These are phyloP conservation scores for Podarcis muralis DNA, from an alignment of 2,113 vertebrate genomes.

Conservation along the genomic window DNA sequence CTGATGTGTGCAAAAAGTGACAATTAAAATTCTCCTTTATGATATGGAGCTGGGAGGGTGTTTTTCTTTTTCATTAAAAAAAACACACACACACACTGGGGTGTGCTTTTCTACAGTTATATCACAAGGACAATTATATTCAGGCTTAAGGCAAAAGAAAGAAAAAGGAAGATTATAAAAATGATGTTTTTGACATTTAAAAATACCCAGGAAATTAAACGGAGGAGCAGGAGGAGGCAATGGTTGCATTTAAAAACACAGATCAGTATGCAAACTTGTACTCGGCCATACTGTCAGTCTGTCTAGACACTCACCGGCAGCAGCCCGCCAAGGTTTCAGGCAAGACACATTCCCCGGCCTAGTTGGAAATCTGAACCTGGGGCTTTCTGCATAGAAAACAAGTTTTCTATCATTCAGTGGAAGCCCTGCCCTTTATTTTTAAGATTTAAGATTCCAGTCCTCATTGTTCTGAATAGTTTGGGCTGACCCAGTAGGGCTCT, in stretches of 20 bases:
- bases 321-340: too few species aligned
- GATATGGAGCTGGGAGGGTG: conserved; percentile 36
- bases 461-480: not conserved
- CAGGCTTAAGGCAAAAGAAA: conserved; percentile 59
- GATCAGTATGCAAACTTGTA: too few species aligned
- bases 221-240: conserved; percentile 59
- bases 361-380: too few species aligned
- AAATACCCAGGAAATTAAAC: conserved; percentile 73
- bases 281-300: too few species aligned
- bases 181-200: conserved; percentile 67
- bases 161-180: conserved; percentile 67
- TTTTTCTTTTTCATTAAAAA: not conserved
- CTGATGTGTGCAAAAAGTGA: conserved; percentile 63
- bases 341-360: too few species aligned
- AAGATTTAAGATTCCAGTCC: not conserved
- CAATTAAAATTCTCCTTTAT: conserved; percentile 66
- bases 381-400: too few species aligned
- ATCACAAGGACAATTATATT: conserved; percentile 60
- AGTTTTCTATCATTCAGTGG: too few species aligned
- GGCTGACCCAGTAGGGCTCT: too few species aligned
- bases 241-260: conserved; percentile 34
- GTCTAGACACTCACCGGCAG: too few species aligned
- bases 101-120: conserved; percentile 60
- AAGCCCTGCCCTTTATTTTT: not conserved
- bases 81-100: not conserved